Evolutionary conservation across 2,797 vertebrate genomes (phyloP).

Genomic region (Tapera naevia): DNA sequence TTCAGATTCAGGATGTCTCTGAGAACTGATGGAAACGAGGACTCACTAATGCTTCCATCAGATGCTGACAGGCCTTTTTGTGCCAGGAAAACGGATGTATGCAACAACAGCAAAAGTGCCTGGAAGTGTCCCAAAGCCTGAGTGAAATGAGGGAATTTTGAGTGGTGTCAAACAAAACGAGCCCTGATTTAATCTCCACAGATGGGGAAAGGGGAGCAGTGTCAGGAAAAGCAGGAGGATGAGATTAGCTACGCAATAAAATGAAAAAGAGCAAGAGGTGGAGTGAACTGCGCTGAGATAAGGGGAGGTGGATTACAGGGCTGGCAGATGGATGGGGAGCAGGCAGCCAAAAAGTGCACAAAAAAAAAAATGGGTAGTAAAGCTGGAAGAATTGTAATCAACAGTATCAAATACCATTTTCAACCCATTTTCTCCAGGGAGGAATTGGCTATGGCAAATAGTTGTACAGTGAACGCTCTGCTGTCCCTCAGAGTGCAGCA

Average conservation of each 20-base stretch:
- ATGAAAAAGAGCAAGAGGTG: slow-evolving; percentile 63
- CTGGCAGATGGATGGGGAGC: slow-evolving; percentile 36
- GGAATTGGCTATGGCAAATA: neutral
- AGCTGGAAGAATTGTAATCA: neutral
- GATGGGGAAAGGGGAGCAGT: slow-evolving; percentile 35
- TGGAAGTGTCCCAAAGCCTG: slow-evolving; percentile 54
- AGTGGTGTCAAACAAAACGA: slow-evolving; percentile 47
- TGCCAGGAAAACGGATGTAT: slow-evolving; percentile 50
- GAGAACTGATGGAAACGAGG: neutral
- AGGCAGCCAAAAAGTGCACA: slow-evolving; percentile 31
- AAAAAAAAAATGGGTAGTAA: slow-evolving; percentile 47
- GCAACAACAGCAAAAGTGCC: slow-evolving; percentile 51
- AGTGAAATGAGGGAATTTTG: slow-evolving; percentile 61
- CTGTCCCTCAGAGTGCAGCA: neutral
- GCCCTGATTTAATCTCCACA: slow-evolving; percentile 59
- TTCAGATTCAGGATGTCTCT: slow-evolving; percentile 2
- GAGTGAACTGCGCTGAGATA: slow-evolving; percentile 42
- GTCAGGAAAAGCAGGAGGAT: slow-evolving; percentile 59
- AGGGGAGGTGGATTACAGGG: slow-evolving; percentile 47
- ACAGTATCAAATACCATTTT: neutral
- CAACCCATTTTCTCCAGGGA: neutral
- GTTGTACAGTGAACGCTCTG: neutral
- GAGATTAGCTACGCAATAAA: slow-evolving; percentile 69
- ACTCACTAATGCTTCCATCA: neutral
- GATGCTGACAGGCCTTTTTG: slow-evolving; percentile 36